These are phyloP conservation scores for Peromyscus californicus DNA, from an alignment of 2,113 vertebrate genomes.

Conservation along the genomic window DNA sequence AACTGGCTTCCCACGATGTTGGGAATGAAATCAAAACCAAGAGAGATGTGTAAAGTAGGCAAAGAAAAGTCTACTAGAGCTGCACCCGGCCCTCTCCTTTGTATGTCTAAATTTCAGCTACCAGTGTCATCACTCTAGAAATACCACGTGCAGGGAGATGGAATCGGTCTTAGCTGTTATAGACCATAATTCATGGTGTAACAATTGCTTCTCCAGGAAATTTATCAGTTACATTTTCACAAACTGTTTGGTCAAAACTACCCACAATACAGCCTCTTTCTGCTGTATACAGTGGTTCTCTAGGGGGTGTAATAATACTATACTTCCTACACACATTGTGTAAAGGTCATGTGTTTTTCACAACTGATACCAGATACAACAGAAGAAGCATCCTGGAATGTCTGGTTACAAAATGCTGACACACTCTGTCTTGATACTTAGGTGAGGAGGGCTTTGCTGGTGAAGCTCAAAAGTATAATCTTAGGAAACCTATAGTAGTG, in stretches of 20 bases:
- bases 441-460: neutral
- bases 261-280: neutral
- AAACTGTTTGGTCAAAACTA: conserved; percentile 44
- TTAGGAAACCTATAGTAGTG: neutral
- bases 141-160: neutral
- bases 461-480: neutral
- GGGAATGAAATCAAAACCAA: neutral
- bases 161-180: neutral
- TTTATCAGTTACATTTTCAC: conserved; percentile 50
- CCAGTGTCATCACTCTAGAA: neutral
- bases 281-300: neutral
- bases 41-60: neutral
- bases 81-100: neutral
- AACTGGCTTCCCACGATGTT: neutral
- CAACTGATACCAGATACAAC: neutral
- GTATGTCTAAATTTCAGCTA: neutral
- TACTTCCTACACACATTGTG: neutral
- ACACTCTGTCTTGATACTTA: neutral
- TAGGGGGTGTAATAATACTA: neutral
- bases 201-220: neutral
- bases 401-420: neutral
- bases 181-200: neutral
- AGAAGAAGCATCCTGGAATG: neutral
- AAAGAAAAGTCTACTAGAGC: neutral
- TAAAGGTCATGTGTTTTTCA: neutral